Base-by-base conservation (phyloP, 2,888 invertebrate genomes). In the Petrolisthes cinctipes region DNA sequence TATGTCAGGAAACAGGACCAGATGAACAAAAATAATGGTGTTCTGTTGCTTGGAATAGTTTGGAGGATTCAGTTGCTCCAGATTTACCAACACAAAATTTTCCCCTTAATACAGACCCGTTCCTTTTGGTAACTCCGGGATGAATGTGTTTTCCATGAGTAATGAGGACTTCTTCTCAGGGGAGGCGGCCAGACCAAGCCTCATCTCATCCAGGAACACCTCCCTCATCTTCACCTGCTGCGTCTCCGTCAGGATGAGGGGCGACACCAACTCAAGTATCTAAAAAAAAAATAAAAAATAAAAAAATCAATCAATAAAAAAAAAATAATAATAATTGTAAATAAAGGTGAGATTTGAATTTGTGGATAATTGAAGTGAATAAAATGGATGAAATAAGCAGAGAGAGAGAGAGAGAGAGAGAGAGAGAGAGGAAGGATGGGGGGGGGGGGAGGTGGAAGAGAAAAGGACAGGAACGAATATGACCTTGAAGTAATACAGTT, bases 141-240 rank as follows among this genome's bases (percentile, higher is more conserved):
- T 94, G 92, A 95, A 96, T 0, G 96, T 96, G 92, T 96, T 96
- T 92, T 95, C 96, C 96, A 96, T 96, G 92, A 95, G 95, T 90
- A 96, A 92, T 56, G 95, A 95, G 83, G 96, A 96, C 76, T 71
- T 57, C 11, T 37, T 53, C 51, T 86, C 85, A 5, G 90, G 86
- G 1, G 79, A 78, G n/a, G 73, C 68, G 5, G 94, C 93, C 78
- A 96, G 94, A 0, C 96, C 96, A 23, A 94, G 93, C 91, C 94
- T 94, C 93, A 96, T 93, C 93, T 96, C 96, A 5, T 93, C 93
- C 89, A 93, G 92, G 92, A 96, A 96, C 76, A 95, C 94, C 20
- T 93, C 93, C 78, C 93, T 93, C 85, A 95, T 94, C 88, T 93
- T 93, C 86, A 93, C 92, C 90, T 95, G 93, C 17, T 93, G 93